phyloP scores from a whole-genome alignment of 1,140 invertebrate genomes.

The Ips typographus region DNA sequence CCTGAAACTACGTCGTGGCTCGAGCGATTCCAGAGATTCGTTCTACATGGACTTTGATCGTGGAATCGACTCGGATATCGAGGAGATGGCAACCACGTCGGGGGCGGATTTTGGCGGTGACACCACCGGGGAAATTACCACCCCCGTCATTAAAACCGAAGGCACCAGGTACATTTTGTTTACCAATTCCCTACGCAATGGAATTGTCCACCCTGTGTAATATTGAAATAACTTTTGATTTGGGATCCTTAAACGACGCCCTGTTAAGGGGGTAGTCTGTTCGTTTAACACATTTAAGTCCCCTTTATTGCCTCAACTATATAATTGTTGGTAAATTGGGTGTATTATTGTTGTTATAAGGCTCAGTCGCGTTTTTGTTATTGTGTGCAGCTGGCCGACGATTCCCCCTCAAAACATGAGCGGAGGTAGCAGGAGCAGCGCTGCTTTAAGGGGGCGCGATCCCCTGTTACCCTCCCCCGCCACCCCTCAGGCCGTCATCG shows the following conservation, averaged over 20 bases:
- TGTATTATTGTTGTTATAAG: background rate
- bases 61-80: constrained; percentile 85
- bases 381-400: constrained; percentile 55
- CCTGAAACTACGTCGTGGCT: constrained; percentile 76
- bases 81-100: constrained; percentile 72
- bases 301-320: constrained; percentile 17
- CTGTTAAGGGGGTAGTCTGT: no score
- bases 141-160: constrained; percentile 48
- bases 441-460: constrained; percentile 45
- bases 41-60: constrained; percentile 87
- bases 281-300: no score
- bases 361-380: background rate
- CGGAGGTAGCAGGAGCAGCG: constrained; percentile 56
- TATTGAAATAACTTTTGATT: no score
- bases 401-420: constrained; percentile 62
- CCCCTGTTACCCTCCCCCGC: constrained; percentile 66
- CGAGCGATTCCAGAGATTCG: constrained; percentile 81
- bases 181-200: background rate
- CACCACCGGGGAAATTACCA: constrained; percentile 54
- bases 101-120: constrained; percentile 46
- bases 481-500: constrained; percentile 68
- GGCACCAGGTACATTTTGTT: constrained; percentile 37
- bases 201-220: background rate
- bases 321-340: constrained; percentile 6
- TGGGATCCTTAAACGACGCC: no score